These are phyloP conservation scores for Alviniconcha marisindica DNA, from an alignment of 1,140 invertebrate genomes.

Conservation along the genomic window DNA sequence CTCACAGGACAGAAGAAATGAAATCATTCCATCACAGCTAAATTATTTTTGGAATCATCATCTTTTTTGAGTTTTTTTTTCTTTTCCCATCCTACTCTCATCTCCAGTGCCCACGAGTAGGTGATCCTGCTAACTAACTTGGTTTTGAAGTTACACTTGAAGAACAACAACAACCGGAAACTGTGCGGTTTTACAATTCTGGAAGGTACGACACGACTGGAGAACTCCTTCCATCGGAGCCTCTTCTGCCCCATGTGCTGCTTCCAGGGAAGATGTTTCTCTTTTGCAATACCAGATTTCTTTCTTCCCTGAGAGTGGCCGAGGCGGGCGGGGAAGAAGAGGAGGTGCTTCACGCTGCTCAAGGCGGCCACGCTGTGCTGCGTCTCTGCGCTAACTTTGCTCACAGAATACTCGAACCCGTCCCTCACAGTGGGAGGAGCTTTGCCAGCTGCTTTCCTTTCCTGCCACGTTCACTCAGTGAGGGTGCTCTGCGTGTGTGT, in stretches of 20 bases:
- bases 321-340: neutral
- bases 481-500: slow-evolving; percentile 2
- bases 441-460: neutral
- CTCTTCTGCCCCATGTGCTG: neutral
- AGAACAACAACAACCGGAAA: neutral
- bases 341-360: slow-evolving; percentile 10
- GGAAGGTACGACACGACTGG: slow-evolving; percentile 8
- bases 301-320: neutral
- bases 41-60: slow-evolving; percentile 39
- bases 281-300: neutral
- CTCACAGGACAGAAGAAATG: neutral
- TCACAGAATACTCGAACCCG: neutral
- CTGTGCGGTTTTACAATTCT: neutral
- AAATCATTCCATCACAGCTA: slow-evolving; percentile 37
- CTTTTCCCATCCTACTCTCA: neutral
- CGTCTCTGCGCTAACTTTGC: neutral
- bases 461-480: neutral
- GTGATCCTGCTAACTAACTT: neutral
- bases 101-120: neutral
- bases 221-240: neutral
- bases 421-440: neutral
- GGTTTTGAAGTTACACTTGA: slow-evolving; percentile 6
- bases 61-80: slow-evolving; percentile 10
- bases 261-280: neutral
- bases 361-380: neutral